phyloP scores from a whole-genome alignment of 2,113 vertebrate genomes.

The Perca fluviatilis region DNA sequence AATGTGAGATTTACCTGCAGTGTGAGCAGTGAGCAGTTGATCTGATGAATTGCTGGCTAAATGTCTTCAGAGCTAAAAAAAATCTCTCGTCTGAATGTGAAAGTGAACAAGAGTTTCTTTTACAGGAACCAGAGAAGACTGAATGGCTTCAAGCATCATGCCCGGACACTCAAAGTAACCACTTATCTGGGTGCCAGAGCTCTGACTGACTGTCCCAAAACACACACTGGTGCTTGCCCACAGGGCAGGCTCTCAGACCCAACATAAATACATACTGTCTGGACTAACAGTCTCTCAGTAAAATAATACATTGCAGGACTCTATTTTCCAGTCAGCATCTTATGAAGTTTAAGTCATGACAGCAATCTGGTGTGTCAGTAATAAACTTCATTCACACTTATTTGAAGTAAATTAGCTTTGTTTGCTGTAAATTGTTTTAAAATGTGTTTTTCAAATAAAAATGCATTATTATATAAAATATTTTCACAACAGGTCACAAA shows the following conservation, averaged over 20 bases:
- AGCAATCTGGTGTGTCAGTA: background rate
- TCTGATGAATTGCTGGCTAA: slow-evolving; percentile 14
- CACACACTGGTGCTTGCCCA: background rate
- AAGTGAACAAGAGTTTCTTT: slow-evolving; percentile 70
- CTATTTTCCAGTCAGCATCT: background rate
- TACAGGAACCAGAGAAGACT: slow-evolving; percentile 50
- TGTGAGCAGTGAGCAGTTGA: slow-evolving; percentile 11
- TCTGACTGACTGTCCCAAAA: slow-evolving; percentile 1
- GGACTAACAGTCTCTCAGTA: background rate
- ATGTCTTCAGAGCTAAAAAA: slow-evolving; percentile 34
- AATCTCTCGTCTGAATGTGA: slow-evolving; percentile 49
- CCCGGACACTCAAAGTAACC: background rate
- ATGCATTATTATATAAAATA: background rate
- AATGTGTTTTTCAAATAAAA: background rate
- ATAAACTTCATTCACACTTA: background rate
- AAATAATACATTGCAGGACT: background rate
- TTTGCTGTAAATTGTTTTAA: background rate
- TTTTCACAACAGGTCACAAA: too few species aligned
- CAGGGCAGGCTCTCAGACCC: slow-evolving; percentile 35
- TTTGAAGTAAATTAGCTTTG: background rate
- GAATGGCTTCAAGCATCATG: slow-evolving; percentile 53
- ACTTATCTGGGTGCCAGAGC: slow-evolving; percentile 22
- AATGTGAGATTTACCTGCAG: slow-evolving; percentile 61
- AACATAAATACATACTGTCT: slow-evolving; percentile 34
- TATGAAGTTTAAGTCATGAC: background rate